phyloP scores from a whole-genome alignment of 2,113 vertebrate species.

The Nestor notabilis region DNA sequence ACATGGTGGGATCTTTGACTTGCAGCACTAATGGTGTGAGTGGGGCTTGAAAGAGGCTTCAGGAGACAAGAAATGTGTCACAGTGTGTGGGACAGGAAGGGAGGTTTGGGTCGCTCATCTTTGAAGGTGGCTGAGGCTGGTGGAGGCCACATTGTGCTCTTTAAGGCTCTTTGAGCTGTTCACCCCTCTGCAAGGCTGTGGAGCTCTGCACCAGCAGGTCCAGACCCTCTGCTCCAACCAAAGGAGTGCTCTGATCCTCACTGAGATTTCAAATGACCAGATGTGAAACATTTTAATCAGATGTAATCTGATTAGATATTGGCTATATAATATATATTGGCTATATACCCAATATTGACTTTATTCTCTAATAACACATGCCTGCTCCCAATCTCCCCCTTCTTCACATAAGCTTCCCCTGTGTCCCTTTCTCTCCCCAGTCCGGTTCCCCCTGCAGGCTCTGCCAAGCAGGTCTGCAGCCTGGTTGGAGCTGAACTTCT shows the following conservation, averaged over 20 bases:
- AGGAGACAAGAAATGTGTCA: not conserved
- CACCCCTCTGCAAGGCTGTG: not conserved
- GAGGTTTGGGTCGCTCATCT: not conserved
- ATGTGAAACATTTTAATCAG: not conserved
- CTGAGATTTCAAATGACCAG: not conserved
- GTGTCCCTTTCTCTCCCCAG: not conserved
- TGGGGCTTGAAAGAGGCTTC: not conserved
- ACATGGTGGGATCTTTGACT: not conserved
- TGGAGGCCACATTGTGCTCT: not conserved
- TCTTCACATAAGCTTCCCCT: not conserved
- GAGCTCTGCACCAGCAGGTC: not conserved
- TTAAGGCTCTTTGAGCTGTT: rapidly evolving
- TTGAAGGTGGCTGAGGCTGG: not conserved
- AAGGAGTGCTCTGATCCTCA: not conserved
- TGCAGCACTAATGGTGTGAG: not conserved
- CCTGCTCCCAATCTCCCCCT: not conserved
- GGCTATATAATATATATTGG: not conserved
- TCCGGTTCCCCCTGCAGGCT: not conserved
- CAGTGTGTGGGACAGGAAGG: not conserved
- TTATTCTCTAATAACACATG: not conserved
- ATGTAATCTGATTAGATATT: not conserved
- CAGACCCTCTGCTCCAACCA: rapidly evolving
- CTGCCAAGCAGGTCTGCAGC: not conserved
- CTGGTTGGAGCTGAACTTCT: not conserved
- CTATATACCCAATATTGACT: not conserved